phyloP scores from a whole-genome alignment of 2,888 invertebrate genomes.

The Hypena proboscidalis region DNA sequence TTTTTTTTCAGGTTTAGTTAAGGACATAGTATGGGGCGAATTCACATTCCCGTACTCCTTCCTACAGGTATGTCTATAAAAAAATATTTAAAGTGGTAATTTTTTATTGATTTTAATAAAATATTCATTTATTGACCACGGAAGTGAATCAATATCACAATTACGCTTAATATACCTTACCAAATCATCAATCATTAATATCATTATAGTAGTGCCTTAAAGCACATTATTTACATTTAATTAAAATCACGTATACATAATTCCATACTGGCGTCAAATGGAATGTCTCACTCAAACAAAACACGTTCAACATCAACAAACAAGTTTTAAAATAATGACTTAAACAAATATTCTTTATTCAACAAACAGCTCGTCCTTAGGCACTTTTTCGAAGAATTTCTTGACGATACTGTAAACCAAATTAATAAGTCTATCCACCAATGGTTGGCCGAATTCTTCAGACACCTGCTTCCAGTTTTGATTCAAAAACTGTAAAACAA shows the following conservation, averaged over 20 bases:
- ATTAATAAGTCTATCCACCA: constrained; percentile 53
- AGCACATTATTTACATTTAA: too few relatives aligned
- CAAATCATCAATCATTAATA: too few relatives aligned
- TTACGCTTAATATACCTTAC: too few relatives aligned
- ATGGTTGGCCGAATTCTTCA: constrained; percentile 66
- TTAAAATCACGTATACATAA: too few relatives aligned
- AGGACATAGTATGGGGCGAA: constrained; percentile 77
- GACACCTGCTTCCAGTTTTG: constrained; percentile 64
- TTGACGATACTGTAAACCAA: constrained; percentile 44
- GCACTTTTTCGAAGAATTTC: constrained; percentile 58
- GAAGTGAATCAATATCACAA: too few relatives aligned
- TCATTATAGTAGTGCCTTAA: too few relatives aligned
- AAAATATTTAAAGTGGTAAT: too few relatives aligned
- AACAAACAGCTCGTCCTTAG: constrained; percentile 61
- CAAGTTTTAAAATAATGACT: neutral
- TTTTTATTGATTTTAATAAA: too few relatives aligned
- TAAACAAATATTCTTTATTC: constrained; percentile 7
- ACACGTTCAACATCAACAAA: neutral
- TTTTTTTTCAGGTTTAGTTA: constrained; percentile 67
- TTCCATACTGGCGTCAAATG: neutral
- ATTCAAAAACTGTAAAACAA: constrained; percentile 66
- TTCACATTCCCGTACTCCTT: constrained; percentile 78
- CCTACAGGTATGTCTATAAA: constrained; percentile 72
- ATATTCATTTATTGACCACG: too few relatives aligned
- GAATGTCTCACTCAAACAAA: constrained; percentile 1